These are phyloP conservation scores for Drosophila willistoni DNA, from an alignment of 1,140 invertebrate genomes.

Conservation along the genomic window DNA sequence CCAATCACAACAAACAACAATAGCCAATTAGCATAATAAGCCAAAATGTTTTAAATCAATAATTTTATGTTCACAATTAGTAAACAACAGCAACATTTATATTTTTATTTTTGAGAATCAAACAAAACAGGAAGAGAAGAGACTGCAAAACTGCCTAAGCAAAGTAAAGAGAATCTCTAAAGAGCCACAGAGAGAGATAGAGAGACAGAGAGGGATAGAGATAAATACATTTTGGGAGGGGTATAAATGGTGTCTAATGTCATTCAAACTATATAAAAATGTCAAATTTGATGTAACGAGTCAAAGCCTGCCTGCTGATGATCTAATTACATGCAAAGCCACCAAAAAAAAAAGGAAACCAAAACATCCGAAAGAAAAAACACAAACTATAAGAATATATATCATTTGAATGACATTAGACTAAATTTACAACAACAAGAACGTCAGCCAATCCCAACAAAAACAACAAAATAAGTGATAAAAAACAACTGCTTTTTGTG, in stretches of 20 bases:
- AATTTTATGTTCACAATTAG: constrained; percentile 59
- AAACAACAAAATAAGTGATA: constrained; percentile 76
- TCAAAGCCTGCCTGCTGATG: constrained; percentile 13
- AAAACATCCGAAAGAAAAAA: neutral
- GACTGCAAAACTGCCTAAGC: constrained; percentile 40
- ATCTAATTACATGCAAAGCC: constrained; percentile 17
- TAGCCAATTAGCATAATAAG: constrained; percentile 79
- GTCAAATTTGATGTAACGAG: neutral
- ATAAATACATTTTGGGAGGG: neutral
- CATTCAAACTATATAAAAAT: neutral
- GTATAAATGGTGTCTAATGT: neutral
- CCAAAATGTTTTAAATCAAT: constrained; percentile 71
- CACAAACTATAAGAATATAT: neutral
- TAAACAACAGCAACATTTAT: constrained; percentile 74
- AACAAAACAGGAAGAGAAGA: constrained; percentile 40
- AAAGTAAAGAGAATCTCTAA: neutral
- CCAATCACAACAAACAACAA: constrained; percentile 64
- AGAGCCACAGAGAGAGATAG: too few relatives aligned
- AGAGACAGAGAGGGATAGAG: constrained; percentile 29
- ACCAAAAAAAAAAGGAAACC: constrained; percentile 23
- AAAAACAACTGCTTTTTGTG: constrained; percentile 57
- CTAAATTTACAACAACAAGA: neutral
- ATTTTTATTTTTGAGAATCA: constrained; percentile 47
- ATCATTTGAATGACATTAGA: neutral
- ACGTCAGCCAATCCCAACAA: constrained; percentile 13